These are phyloP conservation scores for Plemyria rubiginata DNA, from an alignment of 2,888 invertebrate species.

Conservation along the genomic window DNA sequence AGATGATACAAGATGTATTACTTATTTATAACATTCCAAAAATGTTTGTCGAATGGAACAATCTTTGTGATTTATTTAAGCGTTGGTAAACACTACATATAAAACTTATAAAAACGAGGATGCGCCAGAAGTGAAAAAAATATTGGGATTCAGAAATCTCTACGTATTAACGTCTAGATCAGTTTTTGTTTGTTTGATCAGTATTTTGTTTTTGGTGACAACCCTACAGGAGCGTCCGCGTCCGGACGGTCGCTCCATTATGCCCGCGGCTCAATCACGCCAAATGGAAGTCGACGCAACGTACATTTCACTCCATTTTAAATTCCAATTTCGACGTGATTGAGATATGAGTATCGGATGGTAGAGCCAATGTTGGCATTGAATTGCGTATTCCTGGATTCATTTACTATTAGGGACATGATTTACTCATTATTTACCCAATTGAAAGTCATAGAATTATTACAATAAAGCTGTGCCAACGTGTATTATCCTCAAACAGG, in stretches of 20 bases:
- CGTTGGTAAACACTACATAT: too few species aligned
- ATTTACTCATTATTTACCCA: neutral
- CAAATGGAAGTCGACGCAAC: constrained; percentile 63
- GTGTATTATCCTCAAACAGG: neutral
- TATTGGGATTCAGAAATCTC: too few species aligned
- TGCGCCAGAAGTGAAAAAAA: too few species aligned
- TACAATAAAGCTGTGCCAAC: neutral
- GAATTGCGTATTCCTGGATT: constrained; percentile 34
- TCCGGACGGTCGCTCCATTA: constrained; percentile 49
- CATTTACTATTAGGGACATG: constrained; percentile 6
- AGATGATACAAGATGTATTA: too few species aligned
- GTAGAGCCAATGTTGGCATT: constrained; percentile 39
- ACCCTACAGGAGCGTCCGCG: constrained; percentile 21
- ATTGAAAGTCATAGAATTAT: neutral
- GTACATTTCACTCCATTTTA: constrained; percentile 71
- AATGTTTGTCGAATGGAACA: too few species aligned
- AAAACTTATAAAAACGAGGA: too few species aligned
- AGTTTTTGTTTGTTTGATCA: neutral
- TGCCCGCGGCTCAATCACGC: constrained; percentile 66
- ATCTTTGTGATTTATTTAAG: too few species aligned
- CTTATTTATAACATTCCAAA: too few species aligned
- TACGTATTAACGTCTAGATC: too few species aligned
- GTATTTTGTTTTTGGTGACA: constrained; percentile 15
- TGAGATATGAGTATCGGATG: constrained; percentile 59
- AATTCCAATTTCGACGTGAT: constrained; percentile 56